Base-by-base conservation (phyloP, 2,888 invertebrate species). In the Xiphydria camelus region DNA sequence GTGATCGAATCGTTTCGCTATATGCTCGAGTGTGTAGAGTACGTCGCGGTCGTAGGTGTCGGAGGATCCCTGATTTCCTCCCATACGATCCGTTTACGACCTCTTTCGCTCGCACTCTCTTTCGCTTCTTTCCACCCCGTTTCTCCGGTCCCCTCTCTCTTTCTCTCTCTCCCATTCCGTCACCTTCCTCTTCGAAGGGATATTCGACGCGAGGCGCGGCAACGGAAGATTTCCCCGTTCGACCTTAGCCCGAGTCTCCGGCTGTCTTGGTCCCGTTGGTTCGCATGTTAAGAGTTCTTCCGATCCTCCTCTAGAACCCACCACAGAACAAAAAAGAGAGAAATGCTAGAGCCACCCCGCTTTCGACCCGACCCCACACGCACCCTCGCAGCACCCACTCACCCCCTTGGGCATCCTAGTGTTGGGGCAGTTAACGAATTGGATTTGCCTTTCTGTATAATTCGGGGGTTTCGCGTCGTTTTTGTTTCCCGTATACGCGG, bases 251-350 rank as follows among this genome's bases (percentile, higher is more conserved):
- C 68, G 79, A 77, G 62, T 76, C 77, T 67, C 78, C 78, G 60
- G 78, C 72, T 75, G 75, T 68, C 68, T 82, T 82, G 72, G 82
- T 82, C 77, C 82, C 83, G 74, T 82, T 82, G 66, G 80, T 81
- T 66, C 80, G 78, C 66, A 82, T 75, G 74, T 81, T 82, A 64
- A n/a, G 80, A 79, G 72, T 77, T 80, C 70, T 78, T 79, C 64
- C 78, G 77, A 69, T 78, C 80, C 60, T 79, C 79, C 74, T 80
- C 82, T 81, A 80, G 43, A 70, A 73, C 62, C 60, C 17, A 45
- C 41, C 21, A 49, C 36, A 49, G 25, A 49, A 54, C 25, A 39
- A 45, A 55, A 46, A 58, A 53, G 55, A 58, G 63, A 56, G 41
- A 52, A 22, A 17, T 25, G 34, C 39, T 40, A 40, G 4, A 45